Percentiles rank a stretch among this genome's conserved stretches.
These are phyloP conservation scores for Erinaceus europaeus DNA, from an alignment of 2,113 vertebrate species.

Conservation along the genomic window DNA sequence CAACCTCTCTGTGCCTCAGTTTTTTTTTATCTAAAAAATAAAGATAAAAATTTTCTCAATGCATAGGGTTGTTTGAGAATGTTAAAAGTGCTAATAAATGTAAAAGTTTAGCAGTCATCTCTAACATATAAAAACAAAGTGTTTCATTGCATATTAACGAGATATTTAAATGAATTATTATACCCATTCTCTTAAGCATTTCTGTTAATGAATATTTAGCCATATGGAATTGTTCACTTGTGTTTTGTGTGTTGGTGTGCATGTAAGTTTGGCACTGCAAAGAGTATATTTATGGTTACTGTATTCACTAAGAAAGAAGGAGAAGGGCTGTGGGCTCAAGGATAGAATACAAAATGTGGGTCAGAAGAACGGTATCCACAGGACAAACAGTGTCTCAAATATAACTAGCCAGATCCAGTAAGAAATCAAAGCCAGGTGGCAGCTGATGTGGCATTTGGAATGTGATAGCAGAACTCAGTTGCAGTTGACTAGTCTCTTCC, in stretches of 20 bases:
- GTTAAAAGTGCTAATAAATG: not conserved
- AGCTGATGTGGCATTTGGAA: conserved; percentile 20
- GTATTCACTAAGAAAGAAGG: not conserved
- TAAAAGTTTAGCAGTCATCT: not conserved
- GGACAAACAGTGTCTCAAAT: not conserved
- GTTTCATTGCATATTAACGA: not conserved
- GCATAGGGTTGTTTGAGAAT: not conserved
- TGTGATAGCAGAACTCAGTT: conserved; percentile 42
- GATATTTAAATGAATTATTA: not conserved
- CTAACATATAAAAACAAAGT: not conserved
- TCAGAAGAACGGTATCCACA: not conserved
- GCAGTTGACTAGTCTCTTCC: conserved; percentile 37
- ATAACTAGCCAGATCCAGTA: not conserved
- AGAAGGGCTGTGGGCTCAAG: not conserved
- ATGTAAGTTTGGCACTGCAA: not conserved
- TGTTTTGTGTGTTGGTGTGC: not conserved
- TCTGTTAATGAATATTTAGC: not conserved
- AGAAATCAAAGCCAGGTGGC: conserved; percentile 38
- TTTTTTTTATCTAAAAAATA: not conserved
- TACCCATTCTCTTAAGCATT: not conserved
- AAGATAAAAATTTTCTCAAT: not conserved
- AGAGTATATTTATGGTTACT: not conserved
- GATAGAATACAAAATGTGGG: not conserved
- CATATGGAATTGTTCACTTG: not conserved
- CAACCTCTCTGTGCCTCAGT: not conserved